Percentiles rank a stretch among this genome's conserved stretches.
Conservation (phyloP, 1,140 invertebrate species). For the Oscheius sp. region DNA sequence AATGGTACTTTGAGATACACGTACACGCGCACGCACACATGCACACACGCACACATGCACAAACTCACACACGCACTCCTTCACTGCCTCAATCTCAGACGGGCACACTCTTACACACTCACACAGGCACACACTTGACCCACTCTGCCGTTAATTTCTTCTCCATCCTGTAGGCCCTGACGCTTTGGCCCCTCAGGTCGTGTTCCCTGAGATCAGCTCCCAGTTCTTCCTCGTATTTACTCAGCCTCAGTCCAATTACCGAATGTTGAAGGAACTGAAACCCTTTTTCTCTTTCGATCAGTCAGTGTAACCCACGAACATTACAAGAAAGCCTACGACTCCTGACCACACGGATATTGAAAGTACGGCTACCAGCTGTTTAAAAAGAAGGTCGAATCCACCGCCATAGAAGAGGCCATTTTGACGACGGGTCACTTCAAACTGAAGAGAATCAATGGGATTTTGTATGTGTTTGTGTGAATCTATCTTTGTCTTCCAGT, state of each 20-base stretch:
- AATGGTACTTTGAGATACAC: background rate
- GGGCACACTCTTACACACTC: background rate
- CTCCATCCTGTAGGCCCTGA: slow-evolving; percentile 49
- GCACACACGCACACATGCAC: too few species aligned
- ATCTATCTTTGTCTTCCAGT: background rate
- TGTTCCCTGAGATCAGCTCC: slow-evolving; percentile 85
- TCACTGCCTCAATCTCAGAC: too few species aligned
- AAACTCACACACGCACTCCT: too few species aligned
- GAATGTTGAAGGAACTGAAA: slow-evolving; percentile 72
- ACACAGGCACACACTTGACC: background rate
- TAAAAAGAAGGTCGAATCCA: slow-evolving; percentile 30
- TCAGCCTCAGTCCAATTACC: slow-evolving; percentile 75
- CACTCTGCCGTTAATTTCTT: slow-evolving; percentile 52
- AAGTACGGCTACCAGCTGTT: slow-evolving; percentile 25
- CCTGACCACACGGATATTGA: slow-evolving; percentile 29
- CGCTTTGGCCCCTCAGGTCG: slow-evolving; percentile 66
- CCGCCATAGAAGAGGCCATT: slow-evolving; percentile 48
- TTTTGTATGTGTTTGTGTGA: background rate
- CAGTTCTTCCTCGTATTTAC: slow-evolving; percentile 76
- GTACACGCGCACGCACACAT: too few species aligned
- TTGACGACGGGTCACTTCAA: slow-evolving; percentile 30
- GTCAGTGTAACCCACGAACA: slow-evolving; percentile 33
- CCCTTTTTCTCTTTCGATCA: background rate
- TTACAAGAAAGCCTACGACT: slow-evolving; percentile 24
- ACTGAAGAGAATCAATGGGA: background rate